Base-by-base conservation (phyloP, 2,888 invertebrate species). In the Ptilodon capucinus region DNA sequence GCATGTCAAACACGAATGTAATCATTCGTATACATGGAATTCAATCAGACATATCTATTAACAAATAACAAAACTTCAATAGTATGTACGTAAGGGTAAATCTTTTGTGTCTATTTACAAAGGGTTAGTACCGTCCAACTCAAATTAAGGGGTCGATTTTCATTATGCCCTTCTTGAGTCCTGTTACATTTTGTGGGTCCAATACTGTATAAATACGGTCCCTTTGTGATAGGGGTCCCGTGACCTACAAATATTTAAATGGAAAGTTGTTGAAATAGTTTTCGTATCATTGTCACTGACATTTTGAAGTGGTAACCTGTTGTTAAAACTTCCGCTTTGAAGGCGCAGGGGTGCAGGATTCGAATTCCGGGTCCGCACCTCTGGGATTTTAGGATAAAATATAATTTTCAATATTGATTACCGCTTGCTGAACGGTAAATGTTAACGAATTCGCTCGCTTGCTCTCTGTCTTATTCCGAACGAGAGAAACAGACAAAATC, bases 51-150 rank as follows among this genome's bases (percentile, higher is more conserved):
- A 28, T 54, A 30, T 50, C 32, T 46, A 51, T 44, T 48, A 30
- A 50, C 51, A 58, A 57, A 64, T 57, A 63, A 48, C 42, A 51
- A 53, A 66, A 57, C 60, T 67, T 62, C 41, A 50, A 56, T 64
- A 63, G 68, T 68, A 58, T 61, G 52, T 44, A 49, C 45, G 46
- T 63, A 54, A 62, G 34, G 48, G 46, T 55, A 55, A 60, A 57
- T 65, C 62, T 60, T 60, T 72, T 71, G 64, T 73, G 53, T 60
- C 62, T 64, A 57, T 67, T 73, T 65, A 68, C 60, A 71, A 73
- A 68, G 63, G 68, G 54, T 66, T 68, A 49, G 60, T 56, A 56
- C 66, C 54, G 59, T 64, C 59, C 51, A 64, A 68, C 58, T 69
- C 57, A 62, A 74, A 74, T 73, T 71, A 74, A 70, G 60, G 60